Percentiles rank a stretch among this genome's conserved stretches.
Evolutionary conservation across 2,888 invertebrate species (phyloP).

Genomic region (Apodemia zela): DNA sequence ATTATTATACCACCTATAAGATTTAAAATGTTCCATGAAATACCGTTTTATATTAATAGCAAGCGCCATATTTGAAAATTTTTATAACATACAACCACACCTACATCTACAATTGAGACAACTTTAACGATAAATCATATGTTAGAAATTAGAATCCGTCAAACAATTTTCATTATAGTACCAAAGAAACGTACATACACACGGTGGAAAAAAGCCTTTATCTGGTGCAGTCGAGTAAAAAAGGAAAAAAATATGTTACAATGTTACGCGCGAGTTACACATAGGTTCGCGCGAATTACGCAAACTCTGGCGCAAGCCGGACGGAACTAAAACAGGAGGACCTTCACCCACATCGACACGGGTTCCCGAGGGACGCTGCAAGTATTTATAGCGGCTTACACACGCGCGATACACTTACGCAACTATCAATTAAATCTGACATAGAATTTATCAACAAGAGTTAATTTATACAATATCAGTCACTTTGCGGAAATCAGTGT

Average conservation of each 20-base stretch:
- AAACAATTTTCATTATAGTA: too few relatives aligned
- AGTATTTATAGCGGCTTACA: conserved; percentile 25
- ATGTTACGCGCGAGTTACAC: conserved; percentile 32
- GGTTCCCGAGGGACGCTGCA: conserved; percentile 45
- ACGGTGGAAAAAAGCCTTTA: neutral
- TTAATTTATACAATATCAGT: neutral
- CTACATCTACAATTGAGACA: too few relatives aligned
- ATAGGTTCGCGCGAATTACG: conserved; percentile 45
- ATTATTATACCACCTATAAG: too few relatives aligned
- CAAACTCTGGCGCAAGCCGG: conserved; percentile 52
- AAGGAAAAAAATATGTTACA: conserved; percentile 40
- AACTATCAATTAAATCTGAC: neutral
- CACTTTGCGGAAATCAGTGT: too few relatives aligned
- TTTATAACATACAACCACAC: too few relatives aligned
- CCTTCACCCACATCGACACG: conserved; percentile 70
- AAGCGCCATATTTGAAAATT: too few relatives aligned
- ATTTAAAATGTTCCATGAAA: too few relatives aligned
- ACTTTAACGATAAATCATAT: too few relatives aligned
- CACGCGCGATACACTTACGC: conserved; percentile 19
- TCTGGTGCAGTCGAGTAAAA: neutral
- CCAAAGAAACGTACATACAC: too few relatives aligned
- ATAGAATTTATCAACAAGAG: neutral
- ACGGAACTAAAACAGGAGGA: conserved; percentile 68
- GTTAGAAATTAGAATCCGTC: too few relatives aligned
- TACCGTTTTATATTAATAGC: too few relatives aligned